These are phyloP conservation scores for Chaetodon trifasciatus DNA, from an alignment of 2,797 vertebrate genomes.

Conservation along the genomic window DNA sequence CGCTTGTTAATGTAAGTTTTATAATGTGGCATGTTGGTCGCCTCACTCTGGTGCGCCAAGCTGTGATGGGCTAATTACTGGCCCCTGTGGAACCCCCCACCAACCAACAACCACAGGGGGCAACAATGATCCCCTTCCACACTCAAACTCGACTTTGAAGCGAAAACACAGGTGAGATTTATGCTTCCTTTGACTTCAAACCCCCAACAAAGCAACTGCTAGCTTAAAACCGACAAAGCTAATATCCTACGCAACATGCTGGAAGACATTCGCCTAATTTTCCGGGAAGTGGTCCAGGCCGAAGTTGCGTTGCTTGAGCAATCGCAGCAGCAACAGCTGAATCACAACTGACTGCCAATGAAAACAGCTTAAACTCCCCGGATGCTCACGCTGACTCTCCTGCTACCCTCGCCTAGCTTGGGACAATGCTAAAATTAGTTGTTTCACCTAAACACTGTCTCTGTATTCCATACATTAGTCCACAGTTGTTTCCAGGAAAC, in stretches of 20 bases:
- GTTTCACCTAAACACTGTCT: neutral
- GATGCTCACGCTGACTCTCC: neutral
- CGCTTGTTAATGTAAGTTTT: neutral
- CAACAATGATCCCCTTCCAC: neutral
- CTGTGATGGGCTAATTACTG: neutral
- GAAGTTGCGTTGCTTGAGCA: neutral
- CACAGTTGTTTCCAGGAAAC: neutral
- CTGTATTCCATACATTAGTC: neutral
- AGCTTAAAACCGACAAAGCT: neutral
- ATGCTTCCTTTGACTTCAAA: neutral
- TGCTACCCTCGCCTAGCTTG: neutral
- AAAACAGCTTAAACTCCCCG: neutral
- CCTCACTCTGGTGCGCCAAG: neutral
- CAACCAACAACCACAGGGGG: neutral
- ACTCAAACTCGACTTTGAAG: neutral
- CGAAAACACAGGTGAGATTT: neutral
- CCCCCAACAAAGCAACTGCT: neutral
- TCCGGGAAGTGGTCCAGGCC: neutral
- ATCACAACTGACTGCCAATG: neutral
- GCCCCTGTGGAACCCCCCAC: neutral
- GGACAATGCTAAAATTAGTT: neutral
- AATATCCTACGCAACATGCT: neutral
- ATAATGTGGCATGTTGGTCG: neutral
- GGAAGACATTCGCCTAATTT: neutral
- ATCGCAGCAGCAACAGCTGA: neutral